Evolutionary conservation across 2,888 invertebrate species (phyloP), one percentile per base, ranked within the genome.

Genomic region (Sycophila texana): DNA sequence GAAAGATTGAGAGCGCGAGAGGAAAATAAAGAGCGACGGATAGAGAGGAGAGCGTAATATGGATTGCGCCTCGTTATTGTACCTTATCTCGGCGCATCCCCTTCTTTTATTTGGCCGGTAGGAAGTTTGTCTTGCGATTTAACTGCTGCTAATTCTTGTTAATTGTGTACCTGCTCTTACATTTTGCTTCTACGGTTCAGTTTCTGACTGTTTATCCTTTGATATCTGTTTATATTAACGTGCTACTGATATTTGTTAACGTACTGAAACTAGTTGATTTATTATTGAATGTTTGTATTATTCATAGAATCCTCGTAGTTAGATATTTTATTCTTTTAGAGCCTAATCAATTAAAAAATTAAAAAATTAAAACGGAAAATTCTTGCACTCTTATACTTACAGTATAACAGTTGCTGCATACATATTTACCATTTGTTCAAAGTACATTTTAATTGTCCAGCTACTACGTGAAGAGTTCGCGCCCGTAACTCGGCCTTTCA

Each of bases 1-100:
- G 75, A 75, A 66, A 72, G 71, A 79, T 75, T 72, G 79, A 79
- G 75, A 61, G 58, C 55, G 70, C 22, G 16, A 5, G 47, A 18
- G 26, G 66, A 74, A 74, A 71, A 79, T 71, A 61, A 71, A 79
- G 71, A 26, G 39, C 12, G 67, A 47, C 60, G 39, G 66, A 63
- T 57, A 72, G 14, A 10, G 55, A 61, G 60, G 20, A 51, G 60
- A 26, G 7, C 26, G 16, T 39, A 60, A 22, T 79, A 74, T 71
- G 60, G 51, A 70, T 79, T 51, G 68, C 58, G 26, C 58, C 68
- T 79, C 68, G 60, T 79, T 66, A 74, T 63, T 58, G 49, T 51
- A 20, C 65, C 57, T 74, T 79, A 68, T 58, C 30, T 18, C 53
- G 12, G 71, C 58, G 39, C 39, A 10, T 7, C 39, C 39, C 39